A percentile compares a stretch with the other conserved stretches of the same genome.
These are phyloP conservation scores for Galago senegalensis DNA, from an alignment of 2,797 vertebrate species.

Conservation along the genomic window DNA sequence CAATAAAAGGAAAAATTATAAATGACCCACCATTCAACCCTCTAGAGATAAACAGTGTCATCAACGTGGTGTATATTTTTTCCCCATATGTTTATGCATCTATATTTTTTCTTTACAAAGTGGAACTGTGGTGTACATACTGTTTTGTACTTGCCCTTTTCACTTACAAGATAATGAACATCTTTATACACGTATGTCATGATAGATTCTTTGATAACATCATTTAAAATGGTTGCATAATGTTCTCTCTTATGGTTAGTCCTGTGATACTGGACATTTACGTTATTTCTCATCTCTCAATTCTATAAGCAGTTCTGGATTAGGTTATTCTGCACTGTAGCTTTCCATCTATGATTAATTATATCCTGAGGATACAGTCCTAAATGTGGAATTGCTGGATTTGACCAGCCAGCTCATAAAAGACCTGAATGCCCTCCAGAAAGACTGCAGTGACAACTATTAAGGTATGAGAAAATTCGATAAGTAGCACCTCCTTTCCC, in stretches of 20 bases:
- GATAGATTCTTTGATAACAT: not conserved
- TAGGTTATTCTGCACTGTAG: not conserved
- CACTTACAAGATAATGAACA: not conserved
- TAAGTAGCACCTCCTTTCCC: not conserved
- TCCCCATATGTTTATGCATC: not conserved
- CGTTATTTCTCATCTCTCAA: not conserved
- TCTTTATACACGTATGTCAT: not conserved
- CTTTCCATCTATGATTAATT: not conserved
- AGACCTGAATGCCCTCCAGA: constrained; percentile 1
- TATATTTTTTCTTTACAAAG: not conserved
- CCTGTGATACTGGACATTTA: not conserved
- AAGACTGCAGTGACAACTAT: not conserved
- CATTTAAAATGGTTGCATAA: not conserved
- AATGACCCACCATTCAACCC: not conserved
- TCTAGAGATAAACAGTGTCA: constrained; percentile 2
- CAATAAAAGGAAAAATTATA: not conserved
- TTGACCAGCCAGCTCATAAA: not conserved
- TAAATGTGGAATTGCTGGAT: not conserved
- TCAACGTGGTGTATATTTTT: not conserved
- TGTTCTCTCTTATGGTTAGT: not conserved
- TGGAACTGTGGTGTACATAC: not conserved
- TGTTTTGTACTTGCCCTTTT: not conserved
- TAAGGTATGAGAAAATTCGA: not conserved
- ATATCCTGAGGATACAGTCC: constrained; percentile 42
- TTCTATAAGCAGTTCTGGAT: not conserved